phyloP scores from a whole-genome alignment of 2,797 vertebrate genomes.

The Naso thynnoides region DNA sequence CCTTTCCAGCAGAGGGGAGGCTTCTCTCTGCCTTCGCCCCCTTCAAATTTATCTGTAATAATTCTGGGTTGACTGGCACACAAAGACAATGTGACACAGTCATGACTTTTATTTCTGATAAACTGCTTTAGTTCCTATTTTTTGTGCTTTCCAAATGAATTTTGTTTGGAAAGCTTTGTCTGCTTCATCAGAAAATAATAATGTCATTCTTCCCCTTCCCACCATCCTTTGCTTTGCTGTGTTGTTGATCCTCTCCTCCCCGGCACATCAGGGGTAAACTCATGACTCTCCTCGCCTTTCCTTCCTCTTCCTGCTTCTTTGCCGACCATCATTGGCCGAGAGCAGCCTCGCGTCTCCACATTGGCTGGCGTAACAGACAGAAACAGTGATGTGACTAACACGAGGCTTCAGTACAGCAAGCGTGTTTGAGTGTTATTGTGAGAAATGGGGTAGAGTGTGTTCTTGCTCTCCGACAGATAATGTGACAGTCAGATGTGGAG shows the following conservation, averaged over 20 bases:
- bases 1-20: not conserved
- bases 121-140: not conserved
- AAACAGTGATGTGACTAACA: slow-evolving; percentile 63
- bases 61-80: slow-evolving; percentile 5
- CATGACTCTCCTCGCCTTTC: slow-evolving; percentile 46
- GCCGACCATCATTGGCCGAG: slow-evolving; percentile 58
- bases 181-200: not conserved
- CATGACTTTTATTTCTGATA: slow-evolving; percentile 9
- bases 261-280: slow-evolving; percentile 78
- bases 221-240: slow-evolving; percentile 25
- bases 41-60: slow-evolving; percentile 22
- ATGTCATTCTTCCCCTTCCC: not conserved
- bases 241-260: slow-evolving; percentile 48
- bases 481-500: slow-evolving; percentile 34
- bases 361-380: slow-evolving; percentile 69
- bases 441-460: slow-evolving; percentile 44
- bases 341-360: slow-evolving; percentile 29
- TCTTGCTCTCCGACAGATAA: slow-evolving; percentile 43
- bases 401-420: slow-evolving; percentile 45
- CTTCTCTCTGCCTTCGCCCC: not conserved
- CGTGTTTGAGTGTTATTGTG: slow-evolving; percentile 62
- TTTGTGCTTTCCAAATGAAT: not conserved
- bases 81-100: slow-evolving; percentile 11
- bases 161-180: not conserved
- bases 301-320: slow-evolving; percentile 77